Conservation (phyloP, 1,140 invertebrate species). For the Euschistus heros region DNA sequence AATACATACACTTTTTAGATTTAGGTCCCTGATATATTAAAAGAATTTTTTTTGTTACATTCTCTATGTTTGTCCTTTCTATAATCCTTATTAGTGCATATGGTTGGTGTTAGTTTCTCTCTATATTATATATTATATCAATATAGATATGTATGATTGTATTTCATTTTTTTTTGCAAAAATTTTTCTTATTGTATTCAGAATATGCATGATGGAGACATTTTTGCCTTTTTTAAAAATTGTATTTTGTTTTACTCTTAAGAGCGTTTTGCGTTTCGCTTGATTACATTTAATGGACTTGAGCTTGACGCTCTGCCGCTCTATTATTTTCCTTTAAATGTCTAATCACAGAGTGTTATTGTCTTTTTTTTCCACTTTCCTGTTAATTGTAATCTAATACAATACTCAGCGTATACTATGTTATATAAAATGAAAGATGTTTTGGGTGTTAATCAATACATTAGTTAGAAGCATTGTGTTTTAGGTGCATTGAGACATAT, state of each 20-base stretch:
- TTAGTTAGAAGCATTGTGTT: conserved; percentile 26
- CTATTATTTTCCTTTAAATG: conserved; percentile 2
- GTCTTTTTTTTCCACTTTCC: conserved; percentile 7
- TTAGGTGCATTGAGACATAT: conserved; percentile 24
- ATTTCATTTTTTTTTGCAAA: background rate
- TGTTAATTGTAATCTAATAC: background rate
- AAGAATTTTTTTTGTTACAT: conserved; percentile 8
- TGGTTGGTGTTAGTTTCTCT: conserved; percentile 16
- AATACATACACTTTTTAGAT: conserved; percentile 13
- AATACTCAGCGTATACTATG: conserved; percentile 9
- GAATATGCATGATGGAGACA: background rate
- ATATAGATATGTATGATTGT: conserved; percentile 5
- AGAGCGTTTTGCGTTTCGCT: conserved; percentile 17
- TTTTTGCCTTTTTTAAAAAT: background rate
- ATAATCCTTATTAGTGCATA: conserved; percentile 8
- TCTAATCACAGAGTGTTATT: conserved; percentile 4
- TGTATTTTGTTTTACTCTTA: background rate
- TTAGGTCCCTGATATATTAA: conserved; percentile 16
- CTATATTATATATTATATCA: background rate
- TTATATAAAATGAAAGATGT: conserved; percentile 22
- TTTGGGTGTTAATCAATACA: conserved; percentile 25
- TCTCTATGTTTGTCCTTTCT: background rate
- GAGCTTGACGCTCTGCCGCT: background rate
- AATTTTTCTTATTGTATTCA: too few relatives aligned
- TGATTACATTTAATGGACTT: background rate